Conservation (phyloP, 2,797 vertebrate genomes). For the Onychomys torridus region DNA sequence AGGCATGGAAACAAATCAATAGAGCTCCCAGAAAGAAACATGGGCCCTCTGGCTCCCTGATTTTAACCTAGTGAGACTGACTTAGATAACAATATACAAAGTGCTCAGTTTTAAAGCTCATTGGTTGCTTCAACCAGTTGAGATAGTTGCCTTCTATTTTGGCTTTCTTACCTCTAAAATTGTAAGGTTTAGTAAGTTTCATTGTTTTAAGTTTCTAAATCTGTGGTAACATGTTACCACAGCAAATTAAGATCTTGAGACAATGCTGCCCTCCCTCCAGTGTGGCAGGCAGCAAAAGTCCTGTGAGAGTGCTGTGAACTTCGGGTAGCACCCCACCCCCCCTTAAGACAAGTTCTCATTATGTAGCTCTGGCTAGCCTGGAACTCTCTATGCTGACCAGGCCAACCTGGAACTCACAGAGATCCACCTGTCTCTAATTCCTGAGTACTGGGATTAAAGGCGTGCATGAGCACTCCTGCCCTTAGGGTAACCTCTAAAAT, state of each 20-base stretch:
- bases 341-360: not conserved
- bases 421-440: not conserved
- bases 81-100: not conserved
- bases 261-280: not conserved
- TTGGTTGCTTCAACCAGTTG: not conserved
- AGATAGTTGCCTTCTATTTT: slow-evolving; percentile 1
- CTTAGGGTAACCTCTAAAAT: not conserved
- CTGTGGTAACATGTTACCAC: not conserved
- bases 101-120: not conserved
- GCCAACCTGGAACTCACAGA: not conserved
- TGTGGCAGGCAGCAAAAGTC: not conserved
- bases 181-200: not conserved
- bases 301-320: not conserved
- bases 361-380: not conserved
- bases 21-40: slow-evolving; percentile 14
- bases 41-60: not conserved
- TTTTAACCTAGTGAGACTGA: slow-evolving; percentile 24
- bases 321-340: not conserved
- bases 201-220: not conserved
- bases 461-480: not conserved
- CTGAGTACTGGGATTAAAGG: not conserved
- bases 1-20: not conserved
- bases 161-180: slow-evolving; percentile 18
- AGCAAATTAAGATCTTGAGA: not conserved
- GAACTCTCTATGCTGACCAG: not conserved